These are phyloP conservation scores for Andrena chrysosceles DNA, from an alignment of 2,888 invertebrate species.

Conservation along the genomic window DNA sequence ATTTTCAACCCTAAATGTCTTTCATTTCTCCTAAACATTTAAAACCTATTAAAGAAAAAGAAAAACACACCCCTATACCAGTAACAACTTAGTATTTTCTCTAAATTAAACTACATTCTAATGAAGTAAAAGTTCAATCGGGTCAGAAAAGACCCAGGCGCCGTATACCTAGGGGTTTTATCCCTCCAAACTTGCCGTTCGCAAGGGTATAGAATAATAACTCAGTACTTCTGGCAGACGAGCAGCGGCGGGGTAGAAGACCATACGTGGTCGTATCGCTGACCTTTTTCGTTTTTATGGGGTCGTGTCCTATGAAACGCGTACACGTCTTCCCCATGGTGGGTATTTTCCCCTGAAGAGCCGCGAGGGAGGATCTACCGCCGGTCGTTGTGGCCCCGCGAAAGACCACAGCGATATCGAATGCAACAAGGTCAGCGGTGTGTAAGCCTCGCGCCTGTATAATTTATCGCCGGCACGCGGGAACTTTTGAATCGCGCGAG, in stretches of 20 bases:
- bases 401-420: not conserved
- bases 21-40: too few species aligned
- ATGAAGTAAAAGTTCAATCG: too few species aligned
- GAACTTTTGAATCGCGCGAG: conserved; percentile 17
- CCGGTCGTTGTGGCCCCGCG: too few species aligned
- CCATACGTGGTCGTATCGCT: not conserved
- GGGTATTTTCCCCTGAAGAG: not conserved
- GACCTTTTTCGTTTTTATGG: not conserved
- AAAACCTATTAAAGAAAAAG: too few species aligned
- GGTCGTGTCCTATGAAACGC: not conserved
- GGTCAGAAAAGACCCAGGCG: not conserved
- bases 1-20: too few species aligned
- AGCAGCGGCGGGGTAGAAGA: too few species aligned
- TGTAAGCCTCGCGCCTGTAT: not conserved
- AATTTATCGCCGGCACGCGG: conserved; percentile 23
- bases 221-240: not conserved
- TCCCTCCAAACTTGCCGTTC: not conserved
- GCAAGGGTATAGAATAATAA: not conserved
- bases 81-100: too few species aligned
- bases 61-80: too few species aligned
- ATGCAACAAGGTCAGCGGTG: conserved; percentile 22
- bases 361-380: too few species aligned
- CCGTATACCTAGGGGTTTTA: not conserved
- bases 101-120: too few species aligned
- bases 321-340: not conserved